A percentile compares a stretch with the other conserved stretches of the same genome.
Conservation (phyloP, 2,888 invertebrate genomes). For the Drosophila melanosoma region DNA sequence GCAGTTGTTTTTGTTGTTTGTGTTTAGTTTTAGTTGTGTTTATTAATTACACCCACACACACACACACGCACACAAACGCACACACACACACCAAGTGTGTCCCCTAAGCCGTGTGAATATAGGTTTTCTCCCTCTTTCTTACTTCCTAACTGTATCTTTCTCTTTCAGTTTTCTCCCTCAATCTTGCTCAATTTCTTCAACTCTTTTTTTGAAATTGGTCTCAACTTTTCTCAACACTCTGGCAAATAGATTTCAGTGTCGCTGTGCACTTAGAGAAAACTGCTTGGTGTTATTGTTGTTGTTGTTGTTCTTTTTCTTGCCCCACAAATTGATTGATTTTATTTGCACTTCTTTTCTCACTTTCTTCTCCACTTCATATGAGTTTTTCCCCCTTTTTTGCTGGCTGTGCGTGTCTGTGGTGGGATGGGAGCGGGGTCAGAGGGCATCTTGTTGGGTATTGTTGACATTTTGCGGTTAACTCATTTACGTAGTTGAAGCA, state of each 20-base stretch:
- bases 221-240: slow-evolving; percentile 77
- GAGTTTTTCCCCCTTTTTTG: background rate
- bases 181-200: slow-evolving; percentile 11
- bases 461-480: slow-evolving; percentile 77
- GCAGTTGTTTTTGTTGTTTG: slow-evolving; percentile 31
- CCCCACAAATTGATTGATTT: slow-evolving; percentile 79
- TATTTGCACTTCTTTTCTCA: slow-evolving; percentile 67
- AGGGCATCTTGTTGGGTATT: slow-evolving; percentile 40
- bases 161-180: background rate
- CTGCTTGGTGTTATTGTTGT: slow-evolving; percentile 5
- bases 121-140: background rate
- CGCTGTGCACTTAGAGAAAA: slow-evolving; percentile 64
- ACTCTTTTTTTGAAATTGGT: slow-evolving; percentile 42
- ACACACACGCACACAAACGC: background rate
- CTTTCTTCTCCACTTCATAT: background rate
- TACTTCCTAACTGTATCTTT: background rate
- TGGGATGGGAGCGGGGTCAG: background rate
- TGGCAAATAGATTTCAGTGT: slow-evolving; percentile 76
- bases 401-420: slow-evolving; percentile 54
- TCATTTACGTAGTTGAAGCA: slow-evolving; percentile 65
- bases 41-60: slow-evolving; percentile 62
- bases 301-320: slow-evolving; percentile 35
- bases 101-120: slow-evolving; percentile 41
- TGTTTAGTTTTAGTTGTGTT: slow-evolving; percentile 46
- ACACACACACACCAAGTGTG: slow-evolving; percentile 36